Evolutionary conservation across 2,113 vertebrate species (phyloP).

Genomic region (Zootoca vivipara): DNA sequence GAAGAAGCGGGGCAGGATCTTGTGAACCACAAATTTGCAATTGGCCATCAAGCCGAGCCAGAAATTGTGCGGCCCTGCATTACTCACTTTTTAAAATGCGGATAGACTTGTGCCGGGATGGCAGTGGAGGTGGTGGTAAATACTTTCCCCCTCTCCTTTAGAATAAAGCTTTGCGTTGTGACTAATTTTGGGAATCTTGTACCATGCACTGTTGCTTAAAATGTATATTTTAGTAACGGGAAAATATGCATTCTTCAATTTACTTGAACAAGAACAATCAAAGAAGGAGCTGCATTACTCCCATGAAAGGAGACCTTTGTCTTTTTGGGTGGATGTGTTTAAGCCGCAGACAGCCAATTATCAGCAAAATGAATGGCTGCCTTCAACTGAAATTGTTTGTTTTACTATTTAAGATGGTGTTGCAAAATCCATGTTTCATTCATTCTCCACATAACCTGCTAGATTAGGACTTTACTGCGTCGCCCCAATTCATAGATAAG

Average conservation of each 20-base stretch:
- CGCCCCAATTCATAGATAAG: not conserved
- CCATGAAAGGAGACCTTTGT: not conserved
- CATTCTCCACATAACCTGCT: not conserved
- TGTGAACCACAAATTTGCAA: not conserved
- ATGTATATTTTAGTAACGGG: not conserved
- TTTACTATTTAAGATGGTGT: not conserved
- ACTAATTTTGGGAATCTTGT: not conserved
- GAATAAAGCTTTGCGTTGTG: not conserved
- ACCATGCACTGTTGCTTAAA: not conserved
- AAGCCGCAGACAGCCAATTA: not conserved
- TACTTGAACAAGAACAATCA: not conserved
- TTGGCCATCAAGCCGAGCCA: not conserved
- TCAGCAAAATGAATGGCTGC: not conserved
- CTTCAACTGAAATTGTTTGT: not conserved
- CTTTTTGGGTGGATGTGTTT: not conserved
- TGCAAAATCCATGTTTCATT: conserved; percentile 8
- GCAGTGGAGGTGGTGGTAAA: not conserved
- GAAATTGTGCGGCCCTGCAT: not conserved
- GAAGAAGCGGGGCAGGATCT: too few species aligned
- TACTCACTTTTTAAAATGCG: not conserved
- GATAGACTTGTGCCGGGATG: not conserved
- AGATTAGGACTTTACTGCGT: not conserved
- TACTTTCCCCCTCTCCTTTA: not conserved
- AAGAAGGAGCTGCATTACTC: not conserved
- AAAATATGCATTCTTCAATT: not conserved